Percentiles rank a stretch among this genome's conserved stretches.
These are phyloP conservation scores for Sebastes flavidus DNA, from an alignment of 2,797 vertebrate species.

Conservation along the genomic window DNA sequence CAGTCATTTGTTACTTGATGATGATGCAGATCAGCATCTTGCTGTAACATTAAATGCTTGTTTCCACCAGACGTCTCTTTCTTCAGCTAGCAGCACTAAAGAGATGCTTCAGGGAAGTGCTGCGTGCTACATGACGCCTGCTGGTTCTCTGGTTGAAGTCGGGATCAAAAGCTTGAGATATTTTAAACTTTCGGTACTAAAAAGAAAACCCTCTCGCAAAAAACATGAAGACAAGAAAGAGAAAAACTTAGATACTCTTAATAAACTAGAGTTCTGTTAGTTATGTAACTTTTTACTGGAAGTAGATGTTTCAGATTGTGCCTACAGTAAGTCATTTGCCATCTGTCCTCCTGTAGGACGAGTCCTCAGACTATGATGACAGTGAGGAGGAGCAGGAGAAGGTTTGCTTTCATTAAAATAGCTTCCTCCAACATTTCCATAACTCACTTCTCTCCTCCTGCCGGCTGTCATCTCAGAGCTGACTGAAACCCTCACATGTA, in stretches of 20 bases:
- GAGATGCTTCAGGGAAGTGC: not conserved
- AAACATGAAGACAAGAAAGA: not conserved
- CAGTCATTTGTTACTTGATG: not conserved
- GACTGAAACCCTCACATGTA: not conserved
- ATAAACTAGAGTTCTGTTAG: not conserved
- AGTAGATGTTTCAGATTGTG: not conserved
- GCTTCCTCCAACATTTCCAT: not conserved
- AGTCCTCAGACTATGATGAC: slow-evolving; percentile 57
- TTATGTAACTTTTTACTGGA: not conserved
- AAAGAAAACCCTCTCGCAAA: not conserved
- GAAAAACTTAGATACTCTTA: not conserved
- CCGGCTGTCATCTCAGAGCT: slow-evolving; percentile 1
- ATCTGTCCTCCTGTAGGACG: slow-evolving; percentile 52
- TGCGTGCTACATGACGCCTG: not conserved
- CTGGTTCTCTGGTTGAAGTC: slow-evolving; percentile 27
- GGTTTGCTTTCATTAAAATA: slow-evolving; percentile 44
- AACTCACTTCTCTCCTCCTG: slow-evolving; percentile 27
- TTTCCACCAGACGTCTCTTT: not conserved
- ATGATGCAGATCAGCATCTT: not conserved
- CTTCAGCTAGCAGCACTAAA: not conserved
- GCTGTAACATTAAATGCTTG: not conserved
- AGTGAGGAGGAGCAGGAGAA: slow-evolving; percentile 65
- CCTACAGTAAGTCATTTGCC: not conserved
- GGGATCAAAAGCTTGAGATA: not conserved
- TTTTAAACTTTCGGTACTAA: not conserved